Percentiles rank a stretch among this genome's conserved stretches.
Conservation (phyloP, 1,140 invertebrate genomes). For the Pseudomyrmex cubaensis region DNA sequence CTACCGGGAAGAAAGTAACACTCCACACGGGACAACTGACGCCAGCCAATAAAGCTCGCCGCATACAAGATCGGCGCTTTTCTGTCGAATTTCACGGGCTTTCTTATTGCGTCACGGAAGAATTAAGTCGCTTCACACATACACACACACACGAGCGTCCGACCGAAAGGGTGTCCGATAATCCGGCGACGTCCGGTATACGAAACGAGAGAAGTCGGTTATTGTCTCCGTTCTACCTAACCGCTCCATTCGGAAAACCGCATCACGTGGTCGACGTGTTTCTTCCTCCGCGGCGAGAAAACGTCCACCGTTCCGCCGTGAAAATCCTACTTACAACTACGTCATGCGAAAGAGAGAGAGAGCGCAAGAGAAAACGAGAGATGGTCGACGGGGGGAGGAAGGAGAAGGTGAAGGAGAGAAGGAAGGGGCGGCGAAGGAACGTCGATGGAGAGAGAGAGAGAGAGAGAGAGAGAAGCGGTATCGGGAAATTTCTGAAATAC, state of each 20-base stretch:
- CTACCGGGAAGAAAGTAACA: conserved; percentile 25
- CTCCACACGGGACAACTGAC: conserved; percentile 22
- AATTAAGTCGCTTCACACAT: conserved; percentile 31
- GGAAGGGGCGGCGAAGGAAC: conserved; percentile 36
- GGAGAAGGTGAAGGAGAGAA: background rate
- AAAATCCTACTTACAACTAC: conserved; percentile 28
- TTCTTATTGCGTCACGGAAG: background rate
- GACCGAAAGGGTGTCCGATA: conserved; percentile 22
- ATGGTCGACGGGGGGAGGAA: background rate
- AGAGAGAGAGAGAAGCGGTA: conserved; percentile 60
- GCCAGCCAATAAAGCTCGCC: conserved; percentile 42
- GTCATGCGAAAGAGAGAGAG: background rate
- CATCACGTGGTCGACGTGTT: conserved; percentile 45
- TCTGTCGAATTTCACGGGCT: conserved; percentile 28
- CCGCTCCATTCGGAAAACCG: conserved; percentile 34
- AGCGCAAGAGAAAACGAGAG: background rate
- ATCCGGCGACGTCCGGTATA: conserved; percentile 52
- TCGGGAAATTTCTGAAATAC: conserved; percentile 75
- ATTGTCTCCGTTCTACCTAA: conserved; percentile 58
- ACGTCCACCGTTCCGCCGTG: conserved; percentile 16
- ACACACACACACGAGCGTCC: background rate
- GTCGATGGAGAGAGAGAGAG: conserved; percentile 61
- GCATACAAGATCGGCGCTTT: conserved; percentile 44
- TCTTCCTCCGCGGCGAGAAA: conserved; percentile 42
- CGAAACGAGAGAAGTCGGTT: conserved; percentile 38